Base-by-base conservation (phyloP, 2,797 vertebrate species). In the Pachyuromys duprasi region DNA sequence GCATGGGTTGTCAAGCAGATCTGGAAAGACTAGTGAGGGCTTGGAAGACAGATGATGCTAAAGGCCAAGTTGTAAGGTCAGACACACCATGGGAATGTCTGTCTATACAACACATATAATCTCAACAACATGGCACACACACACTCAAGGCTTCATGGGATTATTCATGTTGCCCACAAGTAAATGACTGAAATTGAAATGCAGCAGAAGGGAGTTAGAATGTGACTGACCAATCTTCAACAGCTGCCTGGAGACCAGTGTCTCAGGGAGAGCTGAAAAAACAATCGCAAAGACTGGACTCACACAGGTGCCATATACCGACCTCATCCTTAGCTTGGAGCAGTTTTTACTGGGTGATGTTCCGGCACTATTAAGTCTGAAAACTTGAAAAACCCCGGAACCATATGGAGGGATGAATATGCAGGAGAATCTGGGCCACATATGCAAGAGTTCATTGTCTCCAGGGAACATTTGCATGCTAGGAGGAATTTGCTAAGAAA, bases 331-430 rank as follows among this genome's bases (percentile, higher is more conserved):
- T n/a, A 20, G 0, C 65, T n/a, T 28, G 78, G 88, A 82, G 69
- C 15, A 49, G 69, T 83, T 83, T 87, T 70, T 90, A 0, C 79
- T 87, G 81, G 70, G 31, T 53, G n/a, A 22, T 8, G 4, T 72
- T 53, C 92, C 74, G 45, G 76, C 57, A 11, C 42, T 42, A 42
- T 94, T 80, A 57, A 83, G 62, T 83, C 75, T 8, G 22, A 69
- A 53, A 90, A 76, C 83, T 76, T 91, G 92, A 49, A 65, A 95
- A 81, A 36, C 75, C 80, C 63, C 28, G 81, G 82, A 55, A 42
- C n/a, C 20, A 26, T 22, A 39, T 80, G 31, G 17, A 18, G 15
- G 60, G 20, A 36, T 42, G 5, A 33, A 7, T 45, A 62, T 55
- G 33, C 78, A 81, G 60, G 81, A 72, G 53, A 45, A 7, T 17